Evolutionary conservation across 1,140 invertebrate species (phyloP), one percentile per base, ranked within the genome.

Genomic region (Hermatobates lingyangjiaoensis): DNA sequence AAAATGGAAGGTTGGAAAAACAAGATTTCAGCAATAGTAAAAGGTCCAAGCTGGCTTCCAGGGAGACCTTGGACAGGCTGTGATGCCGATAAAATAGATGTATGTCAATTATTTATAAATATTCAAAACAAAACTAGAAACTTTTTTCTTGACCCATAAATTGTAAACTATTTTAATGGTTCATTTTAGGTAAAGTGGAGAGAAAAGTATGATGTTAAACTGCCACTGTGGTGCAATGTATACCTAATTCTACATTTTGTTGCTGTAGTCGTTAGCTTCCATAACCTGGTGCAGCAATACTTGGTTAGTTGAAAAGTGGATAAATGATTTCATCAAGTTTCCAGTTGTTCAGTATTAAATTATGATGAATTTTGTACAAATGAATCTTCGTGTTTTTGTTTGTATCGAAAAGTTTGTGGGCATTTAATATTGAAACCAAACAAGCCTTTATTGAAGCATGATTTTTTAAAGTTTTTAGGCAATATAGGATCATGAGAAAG

Each of bases 21-120:
- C 57, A 83, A 80, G 60, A 56, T 90, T 0, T 73, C 72, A 1
- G 77, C 79, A 0, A 58, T 87, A 1, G 77, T 86, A 61, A 87
- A 83, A 66, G 87, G 89, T 4, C 89, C 89, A 0, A 88, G 87
- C 57, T 93, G 89, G 88, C 67, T 75, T 45, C 86, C 87, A 2
- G 87, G 86, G 2, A 75, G 72, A 48, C 81, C 86, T 0, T 71
- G 87, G 60, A 72, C 86, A 1, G 88, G 87, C n/a, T 66, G 78
- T 20, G 76, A 80, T 24, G 71, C 78, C 57, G 75, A 80, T 59
- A 83, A 89, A 68, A 69, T 84, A 38, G 76, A 86, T 51, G 85
- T 87, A 73, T 74, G 72, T 71, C 55, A 44, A 44, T 27, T 18
- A 26, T 20, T 34, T 28, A 28, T 15, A 1, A 18, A 30, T 15